phyloP scores from a whole-genome alignment of 2,888 invertebrate genomes.

The Apamea anceps region DNA sequence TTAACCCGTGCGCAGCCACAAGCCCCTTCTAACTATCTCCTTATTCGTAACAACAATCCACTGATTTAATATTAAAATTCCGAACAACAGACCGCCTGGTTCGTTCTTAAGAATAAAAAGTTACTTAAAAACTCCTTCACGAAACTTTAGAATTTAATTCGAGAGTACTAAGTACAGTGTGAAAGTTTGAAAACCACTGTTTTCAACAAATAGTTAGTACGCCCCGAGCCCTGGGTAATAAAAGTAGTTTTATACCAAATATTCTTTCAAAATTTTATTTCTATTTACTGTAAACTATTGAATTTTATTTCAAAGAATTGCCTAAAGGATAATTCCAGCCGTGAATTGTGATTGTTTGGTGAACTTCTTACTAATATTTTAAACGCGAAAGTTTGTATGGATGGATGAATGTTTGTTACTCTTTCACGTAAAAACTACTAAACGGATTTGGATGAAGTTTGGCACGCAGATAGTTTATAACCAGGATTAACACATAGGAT shows the following conservation, averaged over 20 bases:
- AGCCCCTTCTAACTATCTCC: no score
- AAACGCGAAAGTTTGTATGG: no score
- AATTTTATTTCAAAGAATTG: conserved; percentile 6
- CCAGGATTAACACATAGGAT: no score
- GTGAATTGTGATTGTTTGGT: neutral
- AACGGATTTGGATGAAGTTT: no score
- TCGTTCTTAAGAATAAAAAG: neutral
- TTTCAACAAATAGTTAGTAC: conserved; percentile 36
- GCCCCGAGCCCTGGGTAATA: conserved; percentile 18
- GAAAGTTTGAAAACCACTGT: conserved; percentile 49
- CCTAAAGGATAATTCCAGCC: neutral
- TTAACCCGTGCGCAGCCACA: no score
- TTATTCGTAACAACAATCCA: no score
- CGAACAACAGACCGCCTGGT: neutral
- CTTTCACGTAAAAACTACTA: no score
- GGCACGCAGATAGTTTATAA: no score
- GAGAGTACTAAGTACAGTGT: conserved; percentile 22
- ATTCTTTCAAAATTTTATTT: conserved; percentile 17
- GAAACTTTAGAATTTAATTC: conserved; percentile 42
- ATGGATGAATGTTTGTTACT: no score
- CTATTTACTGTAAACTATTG: conserved; percentile 13
- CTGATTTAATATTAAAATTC: neutral
- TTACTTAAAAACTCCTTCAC: neutral
- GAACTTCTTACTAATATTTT: no score
- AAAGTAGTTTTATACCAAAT: conserved; percentile 42